Evolutionary conservation across 2,888 invertebrate genomes (phyloP), one percentile per base, ranked within the genome.

Genomic region (Baccha elongata): DNA sequence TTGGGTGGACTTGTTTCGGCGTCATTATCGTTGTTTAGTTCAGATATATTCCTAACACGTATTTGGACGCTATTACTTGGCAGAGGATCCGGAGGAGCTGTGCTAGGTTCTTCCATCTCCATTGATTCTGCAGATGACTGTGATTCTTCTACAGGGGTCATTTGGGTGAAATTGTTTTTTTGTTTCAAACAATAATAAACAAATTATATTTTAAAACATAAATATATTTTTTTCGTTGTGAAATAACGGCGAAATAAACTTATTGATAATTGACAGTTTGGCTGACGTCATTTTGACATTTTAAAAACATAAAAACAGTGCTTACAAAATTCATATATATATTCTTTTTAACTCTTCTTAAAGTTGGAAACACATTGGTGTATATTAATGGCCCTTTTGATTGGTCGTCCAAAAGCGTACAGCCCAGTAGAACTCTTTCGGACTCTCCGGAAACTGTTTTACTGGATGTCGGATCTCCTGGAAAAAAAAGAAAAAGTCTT

Each of bases 21-120:
- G 55, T 83, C 81, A 23, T 40, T 37, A 44, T 50, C 65, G 8
- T 65, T 65, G 46, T 83, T 83, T 42, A 83, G 55, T 55, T 83
- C 83, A 0, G 72, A 58, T 1, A 83, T 67, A 48, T 78, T 68
- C 73, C 48, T 78, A 1, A 83, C 62, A 6, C 83, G 83, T 68
- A 83, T 72, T 50, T 23, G 53, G 1, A 13, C 19, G 17, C 35
- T 58, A 4, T 23, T 37, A 13, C 13, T 37, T 1, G 60, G 32
- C 0, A 26, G 3, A 0, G 71, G 71, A 10, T 21, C 50, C 0
- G 19, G 3, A 0, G 71, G 71, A 10, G 29, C 50, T 6, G 44
- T 50, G 13, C 50, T 15, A 3, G 40, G 52, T 42, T 72, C 67
- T 5, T 83, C 64, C 21, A 19, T 44, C 1, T 21, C 42, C 11